These are phyloP conservation scores for Epicampocera succincta DNA, from an alignment of 2,888 invertebrate genomes.

Conservation along the genomic window DNA sequence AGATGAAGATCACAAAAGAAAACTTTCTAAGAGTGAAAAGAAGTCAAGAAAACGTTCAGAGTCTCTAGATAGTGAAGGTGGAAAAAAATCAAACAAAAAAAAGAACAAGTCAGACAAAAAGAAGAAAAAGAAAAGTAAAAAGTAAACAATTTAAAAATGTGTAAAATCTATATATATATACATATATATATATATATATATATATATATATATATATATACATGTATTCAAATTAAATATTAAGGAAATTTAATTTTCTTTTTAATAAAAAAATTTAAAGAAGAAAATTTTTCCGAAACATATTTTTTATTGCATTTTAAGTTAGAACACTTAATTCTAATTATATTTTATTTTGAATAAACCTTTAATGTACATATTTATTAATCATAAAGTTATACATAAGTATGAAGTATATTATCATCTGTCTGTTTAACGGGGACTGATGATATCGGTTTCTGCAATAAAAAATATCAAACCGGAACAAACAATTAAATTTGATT, in stretches of 20 bases:
- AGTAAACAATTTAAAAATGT: slow-evolving; percentile 53
- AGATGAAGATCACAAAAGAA: slow-evolving; percentile 56
- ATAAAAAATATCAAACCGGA: slow-evolving; percentile 50
- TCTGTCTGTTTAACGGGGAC: slow-evolving; percentile 56
- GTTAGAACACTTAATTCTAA: slow-evolving; percentile 35
- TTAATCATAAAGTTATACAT: slow-evolving; percentile 53
- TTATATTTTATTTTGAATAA: slow-evolving; percentile 47
- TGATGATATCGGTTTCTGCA: slow-evolving; percentile 67
- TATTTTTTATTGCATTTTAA: slow-evolving; percentile 38
- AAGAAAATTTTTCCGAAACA: slow-evolving; percentile 43
- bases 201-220: slow-evolving; percentile 45
- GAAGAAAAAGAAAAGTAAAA: slow-evolving; percentile 67
- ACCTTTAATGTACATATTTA: slow-evolving; percentile 43
- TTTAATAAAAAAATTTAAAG: slow-evolving; percentile 52
- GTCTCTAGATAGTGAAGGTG: slow-evolving; percentile 58
- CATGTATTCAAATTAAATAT: slow-evolving; percentile 58
- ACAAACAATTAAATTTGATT: not conserved
- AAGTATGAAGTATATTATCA: slow-evolving; percentile 64
- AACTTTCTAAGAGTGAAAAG: slow-evolving; percentile 59
- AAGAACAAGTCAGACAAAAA: slow-evolving; percentile 65
- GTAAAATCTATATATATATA: slow-evolving; percentile 25
- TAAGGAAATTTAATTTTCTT: slow-evolving; percentile 68
- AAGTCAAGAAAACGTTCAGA: slow-evolving; percentile 60
- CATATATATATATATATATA: slow-evolving; percentile 40
- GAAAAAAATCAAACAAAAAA: slow-evolving; percentile 62